Conservation (phyloP, 2,797 vertebrate species). For the Orientallactaga sibirica region DNA sequence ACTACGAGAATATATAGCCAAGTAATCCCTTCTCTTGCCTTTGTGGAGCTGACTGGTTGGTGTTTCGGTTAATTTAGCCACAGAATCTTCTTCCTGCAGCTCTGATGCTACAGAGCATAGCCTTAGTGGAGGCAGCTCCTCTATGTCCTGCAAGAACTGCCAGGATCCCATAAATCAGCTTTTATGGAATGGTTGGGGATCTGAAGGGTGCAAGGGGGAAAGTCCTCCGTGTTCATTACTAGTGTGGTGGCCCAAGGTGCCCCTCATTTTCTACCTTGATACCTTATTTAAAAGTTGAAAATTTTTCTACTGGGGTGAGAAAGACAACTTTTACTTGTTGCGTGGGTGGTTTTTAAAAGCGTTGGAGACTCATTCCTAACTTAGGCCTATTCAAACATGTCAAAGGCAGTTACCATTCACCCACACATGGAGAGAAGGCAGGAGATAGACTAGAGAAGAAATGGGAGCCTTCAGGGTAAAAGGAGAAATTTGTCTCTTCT, state of each 20-base stretch:
- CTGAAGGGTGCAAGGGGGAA: not conserved
- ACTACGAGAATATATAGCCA: not conserved
- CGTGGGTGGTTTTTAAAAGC: constrained; percentile 67
- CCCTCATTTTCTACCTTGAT: constrained; percentile 51
- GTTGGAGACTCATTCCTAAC: constrained; percentile 64
- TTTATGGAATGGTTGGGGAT: not conserved
- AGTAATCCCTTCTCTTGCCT: not conserved
- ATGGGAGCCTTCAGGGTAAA: constrained; percentile 38
- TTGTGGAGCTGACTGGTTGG: not conserved
- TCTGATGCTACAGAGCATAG: not conserved
- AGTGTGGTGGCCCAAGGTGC: constrained; percentile 2
- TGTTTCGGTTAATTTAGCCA: not conserved
- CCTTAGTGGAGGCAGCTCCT: not conserved
- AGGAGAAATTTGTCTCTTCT: constrained; percentile 28
- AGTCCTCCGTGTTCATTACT: constrained; percentile 15
- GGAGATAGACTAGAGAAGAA: constrained; percentile 55
- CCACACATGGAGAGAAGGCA: constrained; percentile 57
- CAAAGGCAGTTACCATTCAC: constrained; percentile 61
- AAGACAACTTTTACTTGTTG: constrained; percentile 71
- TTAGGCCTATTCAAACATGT: constrained; percentile 65
- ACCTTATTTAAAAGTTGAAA: constrained; percentile 77
- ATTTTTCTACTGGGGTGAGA: constrained; percentile 59
- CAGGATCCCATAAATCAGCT: not conserved
- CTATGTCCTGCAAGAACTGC: not conserved
- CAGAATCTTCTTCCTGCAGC: not conserved